Base-by-base conservation (phyloP, 2,888 invertebrate species). In the Gisinianus flammeolus region DNA sequence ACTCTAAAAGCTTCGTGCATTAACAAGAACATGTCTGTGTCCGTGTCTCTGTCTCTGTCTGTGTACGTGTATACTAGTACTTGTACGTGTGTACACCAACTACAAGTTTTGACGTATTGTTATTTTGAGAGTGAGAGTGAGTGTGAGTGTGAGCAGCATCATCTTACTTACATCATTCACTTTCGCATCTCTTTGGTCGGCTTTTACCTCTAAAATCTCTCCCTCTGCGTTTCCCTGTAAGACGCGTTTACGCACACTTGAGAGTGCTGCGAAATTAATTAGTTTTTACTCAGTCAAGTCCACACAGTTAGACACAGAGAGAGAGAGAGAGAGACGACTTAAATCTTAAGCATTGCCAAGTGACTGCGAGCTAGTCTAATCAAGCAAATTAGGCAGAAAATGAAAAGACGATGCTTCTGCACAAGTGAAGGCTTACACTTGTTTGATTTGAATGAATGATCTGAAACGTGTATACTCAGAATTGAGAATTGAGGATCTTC, bases 381-480 rank as follows among this genome's bases (percentile, higher is more conserved):
- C 66, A 66, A 66, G 28, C 31, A 66, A 30, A 66, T 66, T 66
- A 30, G 66, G 66, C 19, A 16, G 24, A 64, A 24, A 31, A 66
- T 66, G 66, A 66, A 26, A 30, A 28, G 28, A 16, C 19, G 28
- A 2, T 64, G 24, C 24, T 64, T 4, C 64, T 28, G n/a, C n/a
- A 30, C 28, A 68, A 68, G 33, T 68, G 68, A 68, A 68, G 68
- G 68, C 67, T 67, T 67, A n/a, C 4, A n/a, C 54, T 8, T 12
- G 28, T 54, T 52, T 70, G 70, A 71, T 71, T 54, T 71, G 56
- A 71, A 71, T 71, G 71, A 71, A 71, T 71, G 71, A 71, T 71
- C 52, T 56, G 1, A 56, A 71, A 56, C 71, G 56, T 56, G 56
- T 24, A 56, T 54, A 30, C 28, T 54, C 6, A 54, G n/a, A 44